Conservation (phyloP, 2,113 vertebrate genomes). For the Isichthys henryi region DNA sequence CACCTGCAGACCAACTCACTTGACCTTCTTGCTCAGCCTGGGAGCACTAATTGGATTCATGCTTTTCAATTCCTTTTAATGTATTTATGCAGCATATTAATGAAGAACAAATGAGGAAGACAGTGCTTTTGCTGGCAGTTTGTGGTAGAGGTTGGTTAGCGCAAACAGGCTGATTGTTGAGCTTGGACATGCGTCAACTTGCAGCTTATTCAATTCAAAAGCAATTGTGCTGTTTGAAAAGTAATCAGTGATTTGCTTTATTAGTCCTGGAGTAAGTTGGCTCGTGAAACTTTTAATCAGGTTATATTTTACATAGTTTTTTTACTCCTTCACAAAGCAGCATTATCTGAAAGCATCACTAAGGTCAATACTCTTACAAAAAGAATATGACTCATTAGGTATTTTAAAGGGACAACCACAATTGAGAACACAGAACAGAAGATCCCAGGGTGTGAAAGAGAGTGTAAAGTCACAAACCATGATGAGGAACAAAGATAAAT, state of each 20-base stretch:
- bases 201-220: background rate
- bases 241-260: background rate
- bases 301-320: background rate
- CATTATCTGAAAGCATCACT: background rate
- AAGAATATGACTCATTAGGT: background rate
- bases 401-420: background rate
- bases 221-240: background rate
- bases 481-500: background rate
- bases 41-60: constrained; percentile 13
- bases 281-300: background rate
- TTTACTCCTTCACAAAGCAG: background rate
- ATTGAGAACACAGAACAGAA: background rate
- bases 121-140: background rate
- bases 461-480: background rate
- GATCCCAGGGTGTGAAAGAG: background rate
- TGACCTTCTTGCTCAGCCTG: background rate
- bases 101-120: background rate
- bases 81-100: constrained; percentile 1
- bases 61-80: constrained; percentile 13
- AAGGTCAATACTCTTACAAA: background rate
- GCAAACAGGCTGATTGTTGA: background rate
- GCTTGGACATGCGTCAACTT: background rate
- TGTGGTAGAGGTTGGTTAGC: background rate
- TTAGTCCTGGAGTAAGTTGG: background rate
- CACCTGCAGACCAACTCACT: background rate